A percentile compares a stretch with the other conserved stretches of the same genome.
Conservation (phyloP, 1,140 invertebrate species). For the Eulimnadia texana region DNA sequence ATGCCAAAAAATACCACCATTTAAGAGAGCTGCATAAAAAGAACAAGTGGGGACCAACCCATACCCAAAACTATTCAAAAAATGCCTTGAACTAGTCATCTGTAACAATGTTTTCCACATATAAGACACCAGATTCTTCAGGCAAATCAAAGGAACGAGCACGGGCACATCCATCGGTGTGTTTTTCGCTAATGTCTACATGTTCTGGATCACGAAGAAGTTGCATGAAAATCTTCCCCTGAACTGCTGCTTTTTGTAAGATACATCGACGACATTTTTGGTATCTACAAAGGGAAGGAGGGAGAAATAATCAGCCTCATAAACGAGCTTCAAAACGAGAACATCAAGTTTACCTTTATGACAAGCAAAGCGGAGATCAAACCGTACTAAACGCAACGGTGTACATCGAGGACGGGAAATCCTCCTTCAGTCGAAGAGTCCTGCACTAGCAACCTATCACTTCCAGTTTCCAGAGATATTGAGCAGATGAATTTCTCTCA, state of each 20-base stretch:
- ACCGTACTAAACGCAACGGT: neutral
- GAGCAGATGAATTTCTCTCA: no score
- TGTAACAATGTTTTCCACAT: neutral
- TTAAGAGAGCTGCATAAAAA: neutral
- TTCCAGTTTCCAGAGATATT: no score
- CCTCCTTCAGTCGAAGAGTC: no score
- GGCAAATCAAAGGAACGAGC: neutral
- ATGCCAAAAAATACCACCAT: neutral
- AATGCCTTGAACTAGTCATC: neutral
- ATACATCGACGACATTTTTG: neutral
- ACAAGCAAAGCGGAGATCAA: neutral
- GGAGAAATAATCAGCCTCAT: neutral
- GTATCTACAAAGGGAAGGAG: neutral
- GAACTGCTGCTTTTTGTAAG: neutral
- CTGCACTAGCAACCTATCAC: no score
- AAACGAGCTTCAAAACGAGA: neutral
- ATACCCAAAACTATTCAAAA: neutral
- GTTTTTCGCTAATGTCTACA: neutral
- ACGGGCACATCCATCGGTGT: neutral
- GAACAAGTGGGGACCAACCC: neutral
- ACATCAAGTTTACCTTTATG: neutral
- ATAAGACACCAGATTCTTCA: neutral
- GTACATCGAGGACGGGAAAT: no score
- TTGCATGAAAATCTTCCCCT: neutral
- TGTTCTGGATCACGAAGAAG: neutral